Evolutionary conservation across 1,140 invertebrate genomes (phyloP), one percentile per base, ranked within the genome.

Genomic region (Drosophila novamexicana): DNA sequence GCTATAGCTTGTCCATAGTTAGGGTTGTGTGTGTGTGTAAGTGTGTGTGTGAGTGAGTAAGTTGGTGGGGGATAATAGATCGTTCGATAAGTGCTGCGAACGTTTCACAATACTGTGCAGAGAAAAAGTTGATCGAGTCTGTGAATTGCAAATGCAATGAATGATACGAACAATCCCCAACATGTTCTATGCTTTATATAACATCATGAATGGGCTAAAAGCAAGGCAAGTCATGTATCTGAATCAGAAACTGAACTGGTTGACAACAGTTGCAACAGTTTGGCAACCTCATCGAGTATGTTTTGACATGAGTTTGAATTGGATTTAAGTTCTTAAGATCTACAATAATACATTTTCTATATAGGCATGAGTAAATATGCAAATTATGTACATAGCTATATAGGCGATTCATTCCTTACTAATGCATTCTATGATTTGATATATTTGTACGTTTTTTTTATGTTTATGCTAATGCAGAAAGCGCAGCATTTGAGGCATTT

Each of bases 1-100:
- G 62, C 62, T 72, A 65, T 66, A 72, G 58, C 63, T 73, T 44
- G 69, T 62, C 12, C 9, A 37, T 39, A 45, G n/a, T 7, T 53
- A 14, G 7, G 36, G 7, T 34, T 67, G 45, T 16, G 9, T 47
- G 54, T 59, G 36, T n/a, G 34, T 57, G 53, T 5, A 18, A 52
- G 36, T 9, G 36, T 40, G 1, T 0, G 54, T 8, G 9, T 16
- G n/a, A 1, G 44, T 49, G 64, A 0, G 52, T 32, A 39, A 8
- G n/a, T 2, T 29, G 14, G 14, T 7, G 45, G 49, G 47, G 40
- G 1, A 44, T 16, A 9, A 37, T 49, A 44, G 49, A 32, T 56
- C 29, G 32, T 34, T 45, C 18, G 37, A 45, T 37, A 45, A 32
- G 67, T 68, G 66, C 66, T 61, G 57, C 66, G 53, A 59, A 64